Percentiles rank a stretch among this genome's conserved stretches.
Evolutionary conservation across 2,797 vertebrate species (phyloP).

Genomic region (Peromyscus nudipes): DNA sequence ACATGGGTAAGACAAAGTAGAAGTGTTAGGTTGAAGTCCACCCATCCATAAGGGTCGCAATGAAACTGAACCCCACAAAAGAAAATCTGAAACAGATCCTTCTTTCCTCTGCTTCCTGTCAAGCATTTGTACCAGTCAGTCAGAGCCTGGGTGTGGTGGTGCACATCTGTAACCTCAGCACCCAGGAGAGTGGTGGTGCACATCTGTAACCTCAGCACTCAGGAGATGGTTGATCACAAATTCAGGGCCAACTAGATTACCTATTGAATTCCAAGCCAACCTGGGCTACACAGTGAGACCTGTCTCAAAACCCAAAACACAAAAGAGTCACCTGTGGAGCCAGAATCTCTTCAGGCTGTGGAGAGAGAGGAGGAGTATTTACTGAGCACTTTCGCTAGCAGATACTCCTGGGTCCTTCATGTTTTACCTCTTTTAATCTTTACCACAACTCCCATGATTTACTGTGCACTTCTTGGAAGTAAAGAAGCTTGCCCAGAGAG

Average conservation of each 20-base stretch:
- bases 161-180: too few relatives aligned
- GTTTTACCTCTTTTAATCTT: slow-evolving; percentile 16
- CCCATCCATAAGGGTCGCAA: not conserved
- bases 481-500: not conserved
- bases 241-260: not conserved
- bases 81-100: slow-evolving; percentile 42
- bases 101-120: not conserved
- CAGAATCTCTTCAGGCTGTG: not conserved
- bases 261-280: not conserved
- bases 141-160: not conserved
- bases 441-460: not conserved
- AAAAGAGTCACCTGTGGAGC: not conserved
- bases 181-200: not conserved
- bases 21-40: slow-evolving; percentile 17
- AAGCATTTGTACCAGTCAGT: slow-evolving; percentile 1
- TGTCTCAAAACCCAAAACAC: not conserved
- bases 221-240: not conserved
- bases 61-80: slow-evolving; percentile 11
- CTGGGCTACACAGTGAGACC: not conserved
- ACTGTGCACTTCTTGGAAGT: slow-evolving; percentile 9
- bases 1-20: slow-evolving; percentile 2
- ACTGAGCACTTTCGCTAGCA: not conserved
- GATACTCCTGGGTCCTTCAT: not conserved
- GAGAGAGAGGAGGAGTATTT: not conserved
- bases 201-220: not conserved